Percentiles rank a stretch among this genome's conserved stretches.
phyloP scores from a whole-genome alignment of 64 coral and sea anemone species.

The Porites australiensis region DNA sequence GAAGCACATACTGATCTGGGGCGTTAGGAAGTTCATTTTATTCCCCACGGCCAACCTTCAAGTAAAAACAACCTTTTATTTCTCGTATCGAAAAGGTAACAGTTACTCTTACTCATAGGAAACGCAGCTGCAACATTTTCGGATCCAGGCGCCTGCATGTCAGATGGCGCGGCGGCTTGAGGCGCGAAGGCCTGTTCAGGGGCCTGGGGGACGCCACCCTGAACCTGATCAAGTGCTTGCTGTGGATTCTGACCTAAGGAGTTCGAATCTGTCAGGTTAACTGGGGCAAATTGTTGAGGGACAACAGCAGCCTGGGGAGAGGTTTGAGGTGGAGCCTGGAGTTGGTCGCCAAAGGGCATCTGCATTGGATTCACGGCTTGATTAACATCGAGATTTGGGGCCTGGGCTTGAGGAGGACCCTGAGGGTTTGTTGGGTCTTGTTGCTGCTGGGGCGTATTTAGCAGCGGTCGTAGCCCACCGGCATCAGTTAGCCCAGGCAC shows the following conservation, averaged over 20 bases:
- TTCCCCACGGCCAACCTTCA: too few species aligned
- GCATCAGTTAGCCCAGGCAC: background rate
- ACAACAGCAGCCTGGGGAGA: background rate
- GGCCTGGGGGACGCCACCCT: conserved; percentile 42
- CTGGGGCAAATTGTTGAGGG: background rate
- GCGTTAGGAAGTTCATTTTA: too few species aligned
- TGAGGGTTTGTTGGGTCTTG: conserved; percentile 20
- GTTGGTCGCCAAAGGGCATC: conserved; percentile 23
- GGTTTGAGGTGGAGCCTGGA: background rate
- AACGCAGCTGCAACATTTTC: conserved; percentile 22
- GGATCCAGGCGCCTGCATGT: conserved; percentile 8
- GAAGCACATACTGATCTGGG: too few species aligned
- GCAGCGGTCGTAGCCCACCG: conserved; percentile 30
- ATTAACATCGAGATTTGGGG: background rate
- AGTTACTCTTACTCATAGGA: conserved; percentile 23
- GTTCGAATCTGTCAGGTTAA: background rate
- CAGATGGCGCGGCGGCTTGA: conserved; percentile 16
- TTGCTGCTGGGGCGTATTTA: conserved; percentile 24
- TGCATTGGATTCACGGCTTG: background rate
- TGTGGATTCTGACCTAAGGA: background rate
- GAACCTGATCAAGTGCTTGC: conserved; percentile 27
- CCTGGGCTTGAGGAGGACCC: conserved; percentile 18
- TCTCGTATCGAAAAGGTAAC: too few species aligned
- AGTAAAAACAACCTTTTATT: background rate
- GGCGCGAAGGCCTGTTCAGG: conserved; percentile 12